Base-by-base conservation (phyloP, 2,888 invertebrate genomes). In the Nycteola revayana region DNA sequence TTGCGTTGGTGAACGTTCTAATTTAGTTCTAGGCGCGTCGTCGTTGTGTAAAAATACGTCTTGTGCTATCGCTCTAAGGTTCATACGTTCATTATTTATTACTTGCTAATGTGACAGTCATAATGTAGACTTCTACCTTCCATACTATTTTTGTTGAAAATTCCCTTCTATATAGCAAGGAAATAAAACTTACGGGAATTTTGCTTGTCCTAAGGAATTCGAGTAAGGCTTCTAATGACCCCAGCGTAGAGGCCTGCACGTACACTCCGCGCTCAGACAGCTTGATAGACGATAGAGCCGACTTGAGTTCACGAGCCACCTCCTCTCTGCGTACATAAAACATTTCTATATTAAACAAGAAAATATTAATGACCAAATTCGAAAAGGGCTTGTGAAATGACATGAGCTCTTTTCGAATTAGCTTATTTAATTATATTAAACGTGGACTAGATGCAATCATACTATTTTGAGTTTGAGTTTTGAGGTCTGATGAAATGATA, bases 211-310 rank as follows among this genome's bases (percentile, higher is more conserved):
- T 92, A 32, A 99, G 91, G 87, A 98, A 99, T 75, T 98, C 98
- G 3, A 98, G 89, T 34, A 99, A 86, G 0, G 99, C 99, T 80
- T 99, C 99, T 6, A 99, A 89, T 0, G 99, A 99, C 4, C 99
- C 99, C 3, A 99, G 91, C n/a, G 99, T 99, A 1, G 98, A 99
- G 0, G 99, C 99, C 72, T 99, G 99, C n/a, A 99, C 99, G 82
- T 97, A 98, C 25, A 99, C 99, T 25, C 99, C 99, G 44, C 96
- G 92, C 53, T 96, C 96, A 21, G 94, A 92, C 50, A 98, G 84
- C 75, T 97, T 98, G 67, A 99, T 98, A 17, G 95, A 94, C 32
- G 95, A 96, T 29, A 99, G 90, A 1, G 98, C 98, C 10, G 94
- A 94, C 67, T 94, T 94, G 60, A 99, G 83, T 70, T 98, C 97